Evolutionary conservation across 2,888 invertebrate species (phyloP), one percentile per base, ranked within the genome.

Genomic region (Dorcus parallelipipedus): DNA sequence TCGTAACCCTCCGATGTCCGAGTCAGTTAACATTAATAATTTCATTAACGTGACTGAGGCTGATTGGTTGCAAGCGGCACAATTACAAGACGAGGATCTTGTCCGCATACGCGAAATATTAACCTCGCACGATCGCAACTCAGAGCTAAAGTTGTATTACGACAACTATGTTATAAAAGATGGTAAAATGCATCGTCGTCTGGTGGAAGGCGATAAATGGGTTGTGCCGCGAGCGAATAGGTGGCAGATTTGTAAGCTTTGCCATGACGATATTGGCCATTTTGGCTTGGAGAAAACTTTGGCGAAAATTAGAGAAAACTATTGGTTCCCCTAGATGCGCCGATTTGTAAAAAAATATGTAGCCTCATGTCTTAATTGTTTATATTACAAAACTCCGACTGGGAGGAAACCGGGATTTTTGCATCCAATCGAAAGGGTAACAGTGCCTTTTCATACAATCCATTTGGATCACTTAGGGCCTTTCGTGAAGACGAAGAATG

Each of bases 391-490:
- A 59, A 58, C 66, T 8, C 54, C 58, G 20, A 52, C 61, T 10
- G 69, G 69, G 8, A 66, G 64, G 43, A 64, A 60, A 43, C 67
- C 68, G 48, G 78, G 78, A 7, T 59, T 61, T 17, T 61, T 78
- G 10, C 68, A 76, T 51, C 71, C 75, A 0, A 78, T 79, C 8
- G 69, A 69, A 8, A 77, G 77, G 58, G 65, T 70, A 9, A 58
- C 63, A 3, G 63, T 69, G 3, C 76, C 76, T 0, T 75, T 78
- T 48, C 70, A 77, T 55, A 77, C 74, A 0, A 23, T 78, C 9
- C 76, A 78, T 58, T 49, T 77, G 0, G 77, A 78, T 62, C 76
- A 78, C 55, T 54, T 77, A 3, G 75, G 75, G 0, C 76, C 76
- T 7, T 77, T 77, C 58, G 67, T 71, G 3, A 67, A 59, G 9